These are phyloP conservation scores for Rotaria macrura DNA, from an alignment of 2,888 invertebrate genomes.

Conservation along the genomic window DNA sequence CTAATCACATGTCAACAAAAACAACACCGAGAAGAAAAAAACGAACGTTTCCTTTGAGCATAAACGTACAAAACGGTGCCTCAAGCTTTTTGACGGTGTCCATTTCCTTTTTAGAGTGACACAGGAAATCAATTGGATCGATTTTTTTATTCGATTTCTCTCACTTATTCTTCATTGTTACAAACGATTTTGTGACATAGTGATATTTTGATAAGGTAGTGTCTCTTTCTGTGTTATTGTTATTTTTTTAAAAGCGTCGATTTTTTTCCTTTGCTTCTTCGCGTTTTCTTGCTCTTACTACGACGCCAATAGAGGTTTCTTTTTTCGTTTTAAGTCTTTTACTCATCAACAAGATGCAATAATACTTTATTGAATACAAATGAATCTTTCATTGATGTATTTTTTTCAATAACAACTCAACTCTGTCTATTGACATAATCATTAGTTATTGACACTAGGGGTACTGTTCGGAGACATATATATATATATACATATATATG, in stretches of 20 bases:
- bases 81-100: conserved; percentile 14
- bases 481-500: background rate
- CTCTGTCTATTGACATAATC: conserved; percentile 14
- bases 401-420: conserved; percentile 1
- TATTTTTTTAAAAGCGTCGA: background rate
- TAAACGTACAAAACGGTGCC: conserved; percentile 1
- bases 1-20: conserved; percentile 2
- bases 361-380: background rate
- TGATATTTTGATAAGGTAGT: conserved; percentile 3
- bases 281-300: background rate
- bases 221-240: background rate
- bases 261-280: background rate
- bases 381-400: background rate
- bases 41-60: background rate
- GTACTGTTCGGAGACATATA: background rate
- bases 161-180: background rate
- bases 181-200: background rate
- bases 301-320: background rate
- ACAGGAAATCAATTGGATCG: conserved; percentile 1
- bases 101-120: background rate
- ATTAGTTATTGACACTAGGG: conserved; percentile 17
- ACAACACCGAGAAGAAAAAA: background rate
- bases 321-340: background rate
- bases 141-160: background rate
- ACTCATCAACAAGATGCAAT: background rate